phyloP scores from a whole-genome alignment of 2,888 invertebrate genomes.

The Drosophila antonietae region DNA sequence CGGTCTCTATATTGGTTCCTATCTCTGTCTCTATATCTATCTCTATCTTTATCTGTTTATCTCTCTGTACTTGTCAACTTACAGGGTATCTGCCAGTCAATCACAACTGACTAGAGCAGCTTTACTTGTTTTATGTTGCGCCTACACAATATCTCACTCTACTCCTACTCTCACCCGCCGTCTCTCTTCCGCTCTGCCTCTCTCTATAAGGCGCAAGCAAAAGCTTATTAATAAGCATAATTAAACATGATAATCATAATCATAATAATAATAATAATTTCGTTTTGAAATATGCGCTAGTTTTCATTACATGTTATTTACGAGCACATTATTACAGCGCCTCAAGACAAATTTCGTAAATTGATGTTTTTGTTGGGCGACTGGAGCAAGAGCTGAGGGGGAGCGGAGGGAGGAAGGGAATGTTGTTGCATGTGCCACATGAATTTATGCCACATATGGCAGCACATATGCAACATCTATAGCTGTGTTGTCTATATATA shows the following conservation, averaged over 20 bases:
- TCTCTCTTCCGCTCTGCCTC: slow-evolving; percentile 1
- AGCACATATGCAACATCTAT: slow-evolving; percentile 14
- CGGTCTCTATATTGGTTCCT: neutral
- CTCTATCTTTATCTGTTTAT: neutral
- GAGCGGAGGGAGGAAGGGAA: neutral
- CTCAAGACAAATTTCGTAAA: slow-evolving; percentile 58
- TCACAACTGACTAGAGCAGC: neutral
- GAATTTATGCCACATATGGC: slow-evolving; percentile 31
- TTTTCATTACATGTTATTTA: slow-evolving; percentile 63
- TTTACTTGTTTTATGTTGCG: slow-evolving; percentile 30
- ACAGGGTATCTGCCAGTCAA: neutral
- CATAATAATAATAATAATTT: slow-evolving; percentile 48
- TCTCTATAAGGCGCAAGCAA: slow-evolving; percentile 23
- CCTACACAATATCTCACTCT: slow-evolving; percentile 31
- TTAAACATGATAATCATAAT: slow-evolving; percentile 54
- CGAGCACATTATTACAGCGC: slow-evolving; percentile 56
- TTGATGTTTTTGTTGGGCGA: slow-evolving; percentile 45
- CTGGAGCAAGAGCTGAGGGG: neutral
- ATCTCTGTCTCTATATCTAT: neutral
- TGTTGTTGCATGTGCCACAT: slow-evolving; percentile 24
- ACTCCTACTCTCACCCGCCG: neutral
- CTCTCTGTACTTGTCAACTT: too few species aligned
- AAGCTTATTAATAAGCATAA: slow-evolving; percentile 70
- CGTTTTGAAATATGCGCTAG: slow-evolving; percentile 62
- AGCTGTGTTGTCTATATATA: slow-evolving; percentile 1